Base-by-base conservation (phyloP, 2,888 invertebrate genomes). In the Augochlorella aurata region DNA sequence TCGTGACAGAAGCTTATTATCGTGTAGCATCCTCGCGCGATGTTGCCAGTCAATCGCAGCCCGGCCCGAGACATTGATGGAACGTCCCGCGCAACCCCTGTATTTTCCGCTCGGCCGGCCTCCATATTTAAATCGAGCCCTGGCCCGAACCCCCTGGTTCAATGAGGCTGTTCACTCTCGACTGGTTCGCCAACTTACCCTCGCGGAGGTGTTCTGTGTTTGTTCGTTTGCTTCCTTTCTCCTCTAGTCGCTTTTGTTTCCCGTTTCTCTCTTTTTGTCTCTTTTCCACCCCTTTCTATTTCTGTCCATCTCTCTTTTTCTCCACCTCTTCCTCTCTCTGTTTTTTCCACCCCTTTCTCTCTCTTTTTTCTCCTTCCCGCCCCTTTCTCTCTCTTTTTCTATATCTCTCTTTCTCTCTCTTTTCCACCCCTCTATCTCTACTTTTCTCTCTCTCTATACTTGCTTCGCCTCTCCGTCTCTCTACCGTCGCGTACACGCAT, bases 101-200 rank as follows among this genome's bases (percentile, higher is more conserved):
- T 87, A 89, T 89, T 90, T 90, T 88, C 77, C 87, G 88, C 85
- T 80, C 85, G 89, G 83, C 50, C 82, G 83, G 75, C 81, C 77
- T 79, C 82, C 80, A 79, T 71, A 82, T 87, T 84, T 75, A 77
- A 79, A 83, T 78, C 74, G 77, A 63, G 72, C 71, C 74, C 67
- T 45, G 67, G 77, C 49, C 63, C 49, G 52, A 58, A 58, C 71
- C 74, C 70, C 7, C 38, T 5, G 70, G 63, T 76, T 68, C 76
- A 70, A 21, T 16, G 74, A 58, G 75, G 67, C 77, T 61, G 45
- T 72, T 69, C 52, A 47, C 67, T 65, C 54, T 54, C 45, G 67
- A 21, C 54, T 71, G 50, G 69, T 68, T 63, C 47, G 52, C 29
- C 65, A 5, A 66, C 14, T 21, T 63, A 79, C 45, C 45, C 61